These are phyloP conservation scores for Hippocampus comes DNA, from an alignment of 2,113 vertebrate genomes.

Conservation along the genomic window DNA sequence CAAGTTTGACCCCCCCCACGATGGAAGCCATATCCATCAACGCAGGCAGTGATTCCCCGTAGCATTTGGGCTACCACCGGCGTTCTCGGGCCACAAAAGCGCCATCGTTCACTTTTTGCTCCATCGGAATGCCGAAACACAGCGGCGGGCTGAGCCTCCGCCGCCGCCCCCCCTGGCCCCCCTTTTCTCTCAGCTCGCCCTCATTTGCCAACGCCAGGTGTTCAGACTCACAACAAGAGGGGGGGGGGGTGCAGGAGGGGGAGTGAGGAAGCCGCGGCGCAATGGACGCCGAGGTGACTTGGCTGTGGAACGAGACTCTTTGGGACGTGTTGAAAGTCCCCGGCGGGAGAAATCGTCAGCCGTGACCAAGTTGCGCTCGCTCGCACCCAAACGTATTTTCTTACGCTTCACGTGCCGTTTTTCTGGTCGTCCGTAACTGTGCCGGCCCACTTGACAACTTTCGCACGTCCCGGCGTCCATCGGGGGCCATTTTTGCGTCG, in stretches of 20 bases:
- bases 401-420: no score
- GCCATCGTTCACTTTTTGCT: conserved; percentile 78
- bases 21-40: conserved; percentile 63
- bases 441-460: no score
- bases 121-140: conserved; percentile 73
- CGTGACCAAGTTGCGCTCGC: no score
- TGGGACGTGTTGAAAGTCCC: not conserved
- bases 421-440: no score
- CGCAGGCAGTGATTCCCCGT: conserved; percentile 60
- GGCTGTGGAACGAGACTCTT: no score
- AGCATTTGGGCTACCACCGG: conserved; percentile 57
- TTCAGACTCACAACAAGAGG: conserved; percentile 52
- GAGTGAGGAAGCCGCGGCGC: conserved; percentile 2
- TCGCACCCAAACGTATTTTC: no score
- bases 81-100: conserved; percentile 62
- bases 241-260: not conserved
- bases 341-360: not conserved
- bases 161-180: conserved; percentile 32
- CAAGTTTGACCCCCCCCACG: not conserved
- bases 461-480: no score
- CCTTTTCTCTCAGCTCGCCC: conserved; percentile 61
- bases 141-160: conserved; percentile 30
- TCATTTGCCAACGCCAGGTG: conserved; percentile 77
- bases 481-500: no score
- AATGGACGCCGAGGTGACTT: no score